phyloP scores from a whole-genome alignment of 1,140 invertebrate species.

The Drosophila ironensis region DNA sequence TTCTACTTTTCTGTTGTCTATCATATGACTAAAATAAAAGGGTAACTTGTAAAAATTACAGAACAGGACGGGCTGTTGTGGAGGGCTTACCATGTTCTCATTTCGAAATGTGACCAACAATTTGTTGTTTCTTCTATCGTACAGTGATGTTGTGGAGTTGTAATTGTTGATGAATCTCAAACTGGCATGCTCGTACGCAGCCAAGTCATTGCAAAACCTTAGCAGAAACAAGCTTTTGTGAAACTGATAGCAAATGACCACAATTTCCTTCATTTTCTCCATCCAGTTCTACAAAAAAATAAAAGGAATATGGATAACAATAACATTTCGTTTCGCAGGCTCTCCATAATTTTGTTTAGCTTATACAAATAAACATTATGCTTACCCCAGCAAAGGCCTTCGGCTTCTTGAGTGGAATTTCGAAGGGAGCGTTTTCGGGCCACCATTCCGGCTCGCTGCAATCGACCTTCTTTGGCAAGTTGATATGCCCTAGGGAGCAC shows the following conservation, averaged over 20 bases:
- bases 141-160: conserved; percentile 88
- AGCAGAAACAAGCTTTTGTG: conserved; percentile 88
- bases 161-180: conserved; percentile 88
- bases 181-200: conserved; percentile 85
- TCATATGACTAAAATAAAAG: conserved; percentile 78
- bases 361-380: conserved; percentile 34
- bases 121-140: conserved; percentile 85
- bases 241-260: conserved; percentile 87
- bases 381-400: conserved; percentile 82
- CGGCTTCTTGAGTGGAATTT: conserved; percentile 85
- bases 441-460: conserved; percentile 86
- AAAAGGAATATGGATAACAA: not conserved
- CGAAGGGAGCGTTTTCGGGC: conserved; percentile 86
- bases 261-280: conserved; percentile 85
- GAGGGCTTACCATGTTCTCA: conserved; percentile 87
- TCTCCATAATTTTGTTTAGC: not conserved
- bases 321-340: not conserved
- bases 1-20: conserved; percentile 68
- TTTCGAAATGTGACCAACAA: conserved; percentile 89
- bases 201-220: conserved; percentile 87
- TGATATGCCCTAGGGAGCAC: conserved; percentile 87
- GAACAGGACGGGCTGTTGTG: no score
- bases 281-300: conserved; percentile 83
- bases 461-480: conserved; percentile 82
- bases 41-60: no score